Evolutionary conservation across 2,888 invertebrate species (phyloP), one percentile per base, ranked within the genome.

Genomic region (Drosophila quasianomalipes): DNA sequence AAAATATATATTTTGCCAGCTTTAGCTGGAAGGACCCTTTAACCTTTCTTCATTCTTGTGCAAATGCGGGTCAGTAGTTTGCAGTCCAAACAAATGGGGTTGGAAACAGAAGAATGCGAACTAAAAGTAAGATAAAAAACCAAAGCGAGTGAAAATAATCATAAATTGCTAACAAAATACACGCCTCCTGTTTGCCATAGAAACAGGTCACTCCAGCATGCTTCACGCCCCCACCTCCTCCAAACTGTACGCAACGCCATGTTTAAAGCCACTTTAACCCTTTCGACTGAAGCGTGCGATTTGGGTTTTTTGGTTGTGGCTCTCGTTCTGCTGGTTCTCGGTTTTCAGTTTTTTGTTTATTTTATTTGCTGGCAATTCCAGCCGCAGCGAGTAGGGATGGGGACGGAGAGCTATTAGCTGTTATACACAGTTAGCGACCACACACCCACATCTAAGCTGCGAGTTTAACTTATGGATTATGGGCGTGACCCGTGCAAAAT

Each of bases 381-480:
- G 58, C 74, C 81, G 52, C 76, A 80, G 35, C 39, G 28, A n/a
- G 12, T 22, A 49, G 59, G 26, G 53, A 5, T 31, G 44, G n/a
- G 55, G 28, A 31, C 30, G 39, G 49, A 44, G n/a, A 70, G 61
- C 62, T 72, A 75, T 47, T 47, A 51, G 65, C 71, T 64, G 65
- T 74, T 66, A 80, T 60, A 72, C 69, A 79, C 79, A 72, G 73
- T 77, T 77, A 82, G 76, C 73, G 73, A 76, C 69, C 80, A 52
- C 80, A 60, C 31, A 67, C 49, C 39, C 51, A 28, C 64, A 59
- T 55, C 60, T 70, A 68, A 66, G 68, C 70, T 72, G 52, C 26
- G 66, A 78, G 82, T 70, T 86, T 83, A 86, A 89, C 85, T 86
- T 89, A 89, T 84, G 89, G 85, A 89, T 89, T 89, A 85, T 82